Evolutionary conservation across 2,888 invertebrate genomes (phyloP).

Genomic region (Epinotia demarniana): DNA sequence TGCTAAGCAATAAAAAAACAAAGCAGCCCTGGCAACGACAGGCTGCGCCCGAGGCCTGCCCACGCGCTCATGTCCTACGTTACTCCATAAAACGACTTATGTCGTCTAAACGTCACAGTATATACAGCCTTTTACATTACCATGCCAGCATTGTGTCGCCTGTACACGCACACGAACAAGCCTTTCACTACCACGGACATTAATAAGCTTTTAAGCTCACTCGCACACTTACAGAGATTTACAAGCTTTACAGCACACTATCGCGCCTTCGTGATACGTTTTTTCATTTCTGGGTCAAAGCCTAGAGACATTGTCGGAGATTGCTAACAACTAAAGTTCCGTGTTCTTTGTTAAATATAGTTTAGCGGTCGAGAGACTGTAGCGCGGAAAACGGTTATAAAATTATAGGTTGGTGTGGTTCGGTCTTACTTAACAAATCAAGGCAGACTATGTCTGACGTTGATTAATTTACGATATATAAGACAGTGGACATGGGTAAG

Average conservation of each 20-base stretch:
- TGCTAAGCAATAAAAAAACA: constrained; percentile 40
- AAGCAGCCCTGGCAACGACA: constrained; percentile 54
- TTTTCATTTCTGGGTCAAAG: constrained; percentile 78
- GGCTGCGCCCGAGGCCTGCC: constrained; percentile 60
- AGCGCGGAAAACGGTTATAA: constrained; percentile 20
- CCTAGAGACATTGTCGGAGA: constrained; percentile 48
- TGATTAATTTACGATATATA: neutral
- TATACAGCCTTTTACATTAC: constrained; percentile 43
- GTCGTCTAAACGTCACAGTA: neutral
- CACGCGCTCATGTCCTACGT: constrained; percentile 58
- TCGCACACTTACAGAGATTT: constrained; percentile 60
- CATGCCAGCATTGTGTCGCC: constrained; percentile 67
- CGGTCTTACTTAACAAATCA: neutral
- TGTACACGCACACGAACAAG: constrained; percentile 62
- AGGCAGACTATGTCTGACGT: neutral
- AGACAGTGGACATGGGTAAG: neutral
- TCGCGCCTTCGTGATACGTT: constrained; percentile 62
- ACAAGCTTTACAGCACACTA: constrained; percentile 58
- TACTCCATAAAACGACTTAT: constrained; percentile 48
- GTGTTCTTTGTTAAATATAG: constrained; percentile 57
- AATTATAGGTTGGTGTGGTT: constrained; percentile 6
- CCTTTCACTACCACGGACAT: constrained; percentile 59
- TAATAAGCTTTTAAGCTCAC: constrained; percentile 77
- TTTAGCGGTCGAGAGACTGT: constrained; percentile 20
- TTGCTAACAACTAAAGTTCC: constrained; percentile 59